Percentiles rank a stretch among this genome's conserved stretches.
phyloP scores from a whole-genome alignment of 2,888 invertebrate genomes.

The Rotaria socialis region DNA sequence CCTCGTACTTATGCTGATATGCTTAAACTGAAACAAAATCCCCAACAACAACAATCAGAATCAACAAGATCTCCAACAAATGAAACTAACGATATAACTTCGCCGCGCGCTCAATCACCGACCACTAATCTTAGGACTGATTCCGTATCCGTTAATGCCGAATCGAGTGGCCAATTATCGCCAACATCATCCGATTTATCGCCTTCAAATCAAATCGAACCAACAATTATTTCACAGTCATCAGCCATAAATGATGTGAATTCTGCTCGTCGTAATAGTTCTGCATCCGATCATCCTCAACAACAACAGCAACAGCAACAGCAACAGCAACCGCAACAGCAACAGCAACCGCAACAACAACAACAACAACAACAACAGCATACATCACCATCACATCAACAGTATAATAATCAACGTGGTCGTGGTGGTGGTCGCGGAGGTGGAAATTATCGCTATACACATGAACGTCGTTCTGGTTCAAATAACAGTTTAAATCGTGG shows the following conservation, averaged over 20 bases:
- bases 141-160: not conserved
- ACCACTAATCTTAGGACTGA: not conserved
- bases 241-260: not conserved
- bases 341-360: not conserved
- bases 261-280: not conserved
- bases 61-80: constrained; percentile 9
- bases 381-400: constrained; percentile 9
- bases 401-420: not conserved
- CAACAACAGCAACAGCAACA: not conserved
- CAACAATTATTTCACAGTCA: not conserved
- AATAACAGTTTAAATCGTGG: not conserved
- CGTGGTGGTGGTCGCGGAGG: not conserved
- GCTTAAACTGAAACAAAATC: not conserved
- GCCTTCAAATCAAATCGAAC: not conserved
- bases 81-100: not conserved
- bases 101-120: not conserved
- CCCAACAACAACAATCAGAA: not conserved
- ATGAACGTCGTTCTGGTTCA: constrained; percentile 2
- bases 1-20: constrained; percentile 4
- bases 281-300: constrained; percentile 1
- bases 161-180: not conserved
- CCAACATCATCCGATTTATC: not conserved
- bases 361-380: not conserved
- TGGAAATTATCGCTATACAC: not conserved
- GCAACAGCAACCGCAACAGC: not conserved